Percentiles rank a stretch among this genome's conserved stretches.
Evolutionary conservation across 2,113 vertebrate species (phyloP).

Genomic region (Bettongia penicillata): DNA sequence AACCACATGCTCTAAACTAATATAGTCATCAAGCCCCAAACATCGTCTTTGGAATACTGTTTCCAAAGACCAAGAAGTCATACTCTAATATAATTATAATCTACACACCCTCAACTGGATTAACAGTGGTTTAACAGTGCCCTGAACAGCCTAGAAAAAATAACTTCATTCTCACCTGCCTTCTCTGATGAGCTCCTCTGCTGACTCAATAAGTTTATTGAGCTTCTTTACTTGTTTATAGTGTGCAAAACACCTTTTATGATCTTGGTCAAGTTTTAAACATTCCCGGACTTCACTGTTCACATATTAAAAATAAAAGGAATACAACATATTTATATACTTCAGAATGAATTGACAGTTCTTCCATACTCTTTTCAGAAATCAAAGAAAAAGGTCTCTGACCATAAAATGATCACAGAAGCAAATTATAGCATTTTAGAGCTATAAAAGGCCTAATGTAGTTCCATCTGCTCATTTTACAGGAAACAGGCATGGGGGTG

Average conservation of each 20-base stretch:
- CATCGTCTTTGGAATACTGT: neutral
- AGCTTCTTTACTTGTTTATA: slow-evolving; percentile 99
- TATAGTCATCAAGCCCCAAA: neutral
- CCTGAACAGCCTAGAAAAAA: neutral
- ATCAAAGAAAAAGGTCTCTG: slow-evolving; percentile 23
- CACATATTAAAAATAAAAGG: slow-evolving; percentile 58
- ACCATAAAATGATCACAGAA: neutral
- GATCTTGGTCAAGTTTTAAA: slow-evolving; percentile 97
- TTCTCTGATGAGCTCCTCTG: slow-evolving; percentile 93
- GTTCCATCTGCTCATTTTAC: neutral
- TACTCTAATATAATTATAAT: neutral
- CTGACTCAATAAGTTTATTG: slow-evolving; percentile 93
- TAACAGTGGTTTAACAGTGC: neutral
- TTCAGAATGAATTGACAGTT: slow-evolving; percentile 35
- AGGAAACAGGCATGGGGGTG: neutral
- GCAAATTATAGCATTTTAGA: neutral
- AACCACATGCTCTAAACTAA: neutral
- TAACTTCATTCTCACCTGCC: slow-evolving; percentile 86
- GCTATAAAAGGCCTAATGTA: neutral
- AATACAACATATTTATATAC: slow-evolving; percentile 60
- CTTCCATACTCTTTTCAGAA: slow-evolving; percentile 45
- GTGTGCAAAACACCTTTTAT: slow-evolving; percentile 95
- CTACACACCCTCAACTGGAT: neutral
- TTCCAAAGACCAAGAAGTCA: neutral
- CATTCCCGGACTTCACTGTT: slow-evolving; percentile 97